phyloP scores from a whole-genome alignment of 2,888 invertebrate species.

The Heliconius erato region DNA sequence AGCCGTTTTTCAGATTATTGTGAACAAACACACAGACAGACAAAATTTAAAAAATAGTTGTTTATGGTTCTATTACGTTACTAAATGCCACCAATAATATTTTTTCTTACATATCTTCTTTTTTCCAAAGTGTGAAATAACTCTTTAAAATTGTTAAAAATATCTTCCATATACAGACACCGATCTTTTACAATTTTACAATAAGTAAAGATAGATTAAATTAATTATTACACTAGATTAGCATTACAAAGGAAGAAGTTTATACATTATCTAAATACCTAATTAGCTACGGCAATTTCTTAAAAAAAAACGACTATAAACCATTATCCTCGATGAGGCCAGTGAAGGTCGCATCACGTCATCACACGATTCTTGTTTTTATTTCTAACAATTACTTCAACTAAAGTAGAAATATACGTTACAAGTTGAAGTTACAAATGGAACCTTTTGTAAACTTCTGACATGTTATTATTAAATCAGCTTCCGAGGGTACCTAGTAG shows the following conservation, averaged over 20 bases:
- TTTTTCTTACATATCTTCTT: too few relatives aligned
- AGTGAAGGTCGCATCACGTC: conserved; percentile 71
- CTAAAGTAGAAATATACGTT: conserved; percentile 23
- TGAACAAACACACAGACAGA: too few relatives aligned
- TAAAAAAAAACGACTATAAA: conserved; percentile 53
- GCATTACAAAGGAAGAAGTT: background rate
- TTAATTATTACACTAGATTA: background rate
- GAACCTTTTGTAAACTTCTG: conserved; percentile 11
- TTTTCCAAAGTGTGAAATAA: too few relatives aligned
- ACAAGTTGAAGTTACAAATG: conserved; percentile 1
- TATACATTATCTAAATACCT: conserved; percentile 18
- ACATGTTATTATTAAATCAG: conserved; percentile 4
- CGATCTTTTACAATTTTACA: too few relatives aligned
- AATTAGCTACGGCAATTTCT: conserved; percentile 54
- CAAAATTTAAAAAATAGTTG: too few relatives aligned
- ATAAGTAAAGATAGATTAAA: background rate
- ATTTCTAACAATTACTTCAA: conserved; percentile 51
- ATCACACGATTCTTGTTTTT: conserved; percentile 57
- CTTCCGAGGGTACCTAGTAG: too few relatives aligned
- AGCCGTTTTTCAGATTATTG: too few relatives aligned
- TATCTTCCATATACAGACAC: too few relatives aligned
- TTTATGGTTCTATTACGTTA: too few relatives aligned
- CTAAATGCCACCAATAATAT: too few relatives aligned
- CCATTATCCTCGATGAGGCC: conserved; percentile 65
- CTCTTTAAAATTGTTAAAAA: too few relatives aligned